Evolutionary conservation across 2,888 invertebrate species (phyloP), one percentile per base, ranked within the genome.

Genomic region (Chironomus tentans): DNA sequence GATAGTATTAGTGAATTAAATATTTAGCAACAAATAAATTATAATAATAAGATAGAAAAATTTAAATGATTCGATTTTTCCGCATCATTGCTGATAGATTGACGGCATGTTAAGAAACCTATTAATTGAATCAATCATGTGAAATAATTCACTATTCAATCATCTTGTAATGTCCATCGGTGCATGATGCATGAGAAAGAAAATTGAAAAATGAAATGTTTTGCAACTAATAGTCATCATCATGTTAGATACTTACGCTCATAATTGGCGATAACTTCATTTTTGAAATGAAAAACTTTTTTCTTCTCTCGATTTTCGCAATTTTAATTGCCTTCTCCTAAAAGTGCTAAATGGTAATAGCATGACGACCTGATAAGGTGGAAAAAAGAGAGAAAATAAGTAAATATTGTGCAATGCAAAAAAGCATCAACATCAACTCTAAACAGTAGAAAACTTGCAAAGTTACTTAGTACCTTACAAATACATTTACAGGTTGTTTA

Each of bases 281-380:
- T 56, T 38, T 56, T 18, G 56, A 15, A 56, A 56, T 38, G 38
- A 38, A 38, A 10, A 10, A 2, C 1, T 38, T 38, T 38, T 38
- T 38, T 10, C 10, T 38, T 38, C 56, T 56, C 18, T 18, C 15
- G 5, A 56, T 18, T 56, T 56, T 15, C 18, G 18, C 56, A 56
- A 56, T 15, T 50, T 15, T 56, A 18, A 18, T 56, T 18, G 18
- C 7, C 18, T 50, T 50, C 5, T 56, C 18, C 18, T 56, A 15
- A 56, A 56, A 56, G 15, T 56, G 18, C 5, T 56, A 56, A 56
- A 56, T 15, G 4, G 56, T 2, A 56, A 56, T 56, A 15, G 56
- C 15, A 68, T 38, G 68, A 28, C 47, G 56, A 56, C 70, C 38
- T 70, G 70, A 70, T 70, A 70, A 70, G 47, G 12, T n/a, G 28